Base-by-base conservation (phyloP, 2,113 vertebrate species). In the Archilochus colubris region DNA sequence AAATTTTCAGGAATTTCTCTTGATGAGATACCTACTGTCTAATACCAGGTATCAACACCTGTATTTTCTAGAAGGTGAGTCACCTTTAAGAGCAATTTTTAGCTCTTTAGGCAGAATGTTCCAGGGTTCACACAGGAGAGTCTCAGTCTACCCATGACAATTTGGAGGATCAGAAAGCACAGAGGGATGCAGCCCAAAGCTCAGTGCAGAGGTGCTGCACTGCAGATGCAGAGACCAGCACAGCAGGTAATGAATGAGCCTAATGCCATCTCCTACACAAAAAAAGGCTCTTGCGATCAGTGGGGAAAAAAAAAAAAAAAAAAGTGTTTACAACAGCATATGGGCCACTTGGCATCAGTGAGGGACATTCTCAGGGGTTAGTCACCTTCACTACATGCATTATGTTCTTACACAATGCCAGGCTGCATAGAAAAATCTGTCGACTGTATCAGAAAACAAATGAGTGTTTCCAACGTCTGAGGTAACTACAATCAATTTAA, bases 371-470 rank as follows among this genome's bases (percentile, higher is more conserved):
- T 58, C 69, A 73, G 14, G 54, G 69, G 76, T 80, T 66, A 18
- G n/a, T 53, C 85, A 95, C 78, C 90, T 91, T 95, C 92, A 86
- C 72, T 90, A 22, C 40, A 57, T 15, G 70, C 82, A 82, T 7
- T 70, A 50, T 36, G 66, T 69, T 67, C 94, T 89, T 80, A 75
- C 70, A 94, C 59, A 81, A 25, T 22, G 21, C 31, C 64, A 70
- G 59, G 76, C 38, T 77, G 74, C 54, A 48, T 15, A 86, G 61
- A 40, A 94, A 94, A 97, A 91, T 72, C 43, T 12, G 53, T 62
- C 76, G 80, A 16, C 85, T n/a, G n/a, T 38, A 61, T 88, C 88
- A 89, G 90, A 95, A 97, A 96, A 82, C 72, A 82, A 94, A 85
- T 43, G 0, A 19, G 54, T 92, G 78, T 78, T 74, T 67, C 81